phyloP scores from a whole-genome alignment of 2,888 invertebrate species.

The Ecliptopera silaceata region DNA sequence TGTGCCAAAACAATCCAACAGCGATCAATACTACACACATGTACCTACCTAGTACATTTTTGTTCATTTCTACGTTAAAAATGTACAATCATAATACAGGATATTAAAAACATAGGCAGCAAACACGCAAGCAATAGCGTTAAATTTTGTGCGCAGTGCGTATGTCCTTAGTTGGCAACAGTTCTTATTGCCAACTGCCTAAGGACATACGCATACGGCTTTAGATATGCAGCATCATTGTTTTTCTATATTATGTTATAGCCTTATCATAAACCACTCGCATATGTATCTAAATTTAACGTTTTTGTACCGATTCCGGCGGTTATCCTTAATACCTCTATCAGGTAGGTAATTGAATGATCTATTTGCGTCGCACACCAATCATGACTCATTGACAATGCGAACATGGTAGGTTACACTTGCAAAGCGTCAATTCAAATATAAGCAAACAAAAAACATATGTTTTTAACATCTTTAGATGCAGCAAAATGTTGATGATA shows the following conservation, averaged over 20 bases:
- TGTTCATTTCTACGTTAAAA: no score
- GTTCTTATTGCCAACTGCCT: no score
- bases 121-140: slow-evolving; percentile 1
- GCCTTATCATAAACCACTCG: no score
- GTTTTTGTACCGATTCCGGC: neutral
- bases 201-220: neutral
- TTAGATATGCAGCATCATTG: slow-evolving; percentile 14
- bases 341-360: neutral
- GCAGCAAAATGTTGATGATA: slow-evolving; percentile 2
- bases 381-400: neutral
- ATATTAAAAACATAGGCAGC: neutral
- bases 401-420: neutral
- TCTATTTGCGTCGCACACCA: neutral
- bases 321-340: neutral
- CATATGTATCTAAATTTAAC: neutral
- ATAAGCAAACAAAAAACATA: no score
- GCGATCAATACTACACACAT: no score
- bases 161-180: slow-evolving; percentile 25
- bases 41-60: no score
- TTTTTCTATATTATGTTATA: neutral
- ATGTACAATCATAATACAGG: neutral
- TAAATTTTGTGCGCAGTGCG: slow-evolving; percentile 34
- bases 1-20: no score
- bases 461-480: neutral
- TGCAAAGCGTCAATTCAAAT: neutral